Base-by-base conservation (phyloP, 2,888 invertebrate genomes). In the Harpagoxenus sublaevis region DNA sequence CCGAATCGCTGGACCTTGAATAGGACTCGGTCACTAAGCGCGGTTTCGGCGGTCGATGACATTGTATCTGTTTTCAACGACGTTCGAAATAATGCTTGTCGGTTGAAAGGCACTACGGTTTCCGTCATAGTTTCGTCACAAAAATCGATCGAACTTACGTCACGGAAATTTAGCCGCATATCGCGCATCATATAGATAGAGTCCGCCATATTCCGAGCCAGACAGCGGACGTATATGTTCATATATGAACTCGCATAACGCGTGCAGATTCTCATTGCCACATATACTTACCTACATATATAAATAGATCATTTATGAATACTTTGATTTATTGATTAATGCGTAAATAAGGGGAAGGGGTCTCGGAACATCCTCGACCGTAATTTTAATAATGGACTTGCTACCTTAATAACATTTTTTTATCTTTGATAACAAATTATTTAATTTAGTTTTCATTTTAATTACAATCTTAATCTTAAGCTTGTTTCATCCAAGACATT, bases 1-100 rank as follows among this genome's bases (percentile, higher is more conserved):
- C 65, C 62, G 83, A 66, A 63, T 86, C 85, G 78, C 74, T 65
- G 84, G 65, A 83, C 86, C 88, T 89, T 78, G 74, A 74, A 71
- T 68, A 89, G 78, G 78, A 39, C 23, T 62, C 48, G 31, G 48
- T 15, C 42, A 10, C 53, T 62, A 42, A 70, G 75, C 70, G 68
- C 23, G 83, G 75, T 86, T 89, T 89, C 84, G 84, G 55, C 83
- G 89, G 73, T 85, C 85, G 84, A 79, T 75, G 85, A 86, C 86
- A 79, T 75, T 77, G 73, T 53, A 73, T 62, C 60, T 12, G 55
- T 71, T 48, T 35, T 28, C 70, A 48, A 70, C 28, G 12, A 45
- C 18, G 35, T 18, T 31, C 83, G 23, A 12, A 66, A 57, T 71
- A 60, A 39, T 45, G 66, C 51, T 71, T 45, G 62, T 82, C 81